Evolutionary conservation across 2,797 vertebrate species (phyloP), one percentile per base, ranked within the genome.

Genomic region (Callimico goeldii): DNA sequence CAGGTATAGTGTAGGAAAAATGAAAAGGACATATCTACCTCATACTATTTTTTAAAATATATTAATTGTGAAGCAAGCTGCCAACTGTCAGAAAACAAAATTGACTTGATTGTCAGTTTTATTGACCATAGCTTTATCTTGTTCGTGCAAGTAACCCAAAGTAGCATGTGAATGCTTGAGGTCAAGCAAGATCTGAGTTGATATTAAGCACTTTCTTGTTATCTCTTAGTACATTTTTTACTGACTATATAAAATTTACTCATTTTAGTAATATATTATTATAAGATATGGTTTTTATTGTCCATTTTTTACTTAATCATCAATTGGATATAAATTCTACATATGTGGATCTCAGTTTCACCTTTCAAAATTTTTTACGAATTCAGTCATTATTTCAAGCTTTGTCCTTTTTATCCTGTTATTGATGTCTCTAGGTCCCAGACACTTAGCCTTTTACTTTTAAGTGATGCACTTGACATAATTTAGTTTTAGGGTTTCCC

Each of bases 111-210:
- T 86, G 77, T 88, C 75, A 90, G 50, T 92, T 97, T 79, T 94
- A 90, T 86, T 86, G 85, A 95, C 41, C 88, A 67, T 88, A 79
- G 26, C 22, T 88, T 93, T 82, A 91, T 79, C 52, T 97, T 93
- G 41, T 93, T 96, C 90, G 64, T 75, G 24, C 24, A 88, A 90
- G 89, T 73, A 88, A 80, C 33, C 75, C 14, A 88, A 36, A 76
- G 20, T 39, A 75, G 70, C 64, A 83, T 85, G 67, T 94, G 87
- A 93, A 80, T 64, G 52, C 52, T 86, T 58, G 46, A 89, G 79
- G 20, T 43, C 30, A 92, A 89, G 26, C 46, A 96, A 96, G 50
- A 41, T 75, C 61, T 90, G 57, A 36, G 61, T 81, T 77, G 46
- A 61, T 91, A 84, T 15, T 24, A 87, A 73, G 2, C 33, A 7